phyloP scores from a whole-genome alignment of 2,888 invertebrate species.

The Endotricha flammealis region DNA sequence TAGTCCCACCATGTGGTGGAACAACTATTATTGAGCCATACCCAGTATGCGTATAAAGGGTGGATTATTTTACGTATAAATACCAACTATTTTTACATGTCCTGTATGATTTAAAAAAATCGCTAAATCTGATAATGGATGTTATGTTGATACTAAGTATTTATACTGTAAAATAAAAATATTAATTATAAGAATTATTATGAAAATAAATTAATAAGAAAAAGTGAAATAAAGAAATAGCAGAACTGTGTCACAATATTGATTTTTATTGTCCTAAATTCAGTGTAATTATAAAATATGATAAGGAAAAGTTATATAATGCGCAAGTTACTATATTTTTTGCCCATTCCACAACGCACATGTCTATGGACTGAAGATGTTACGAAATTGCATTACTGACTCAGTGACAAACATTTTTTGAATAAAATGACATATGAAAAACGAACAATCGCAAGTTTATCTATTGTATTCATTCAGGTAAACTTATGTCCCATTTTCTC shows the following conservation, averaged over 20 bases:
- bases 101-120: neutral
- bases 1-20: neutral
- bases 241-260: constrained; percentile 3
- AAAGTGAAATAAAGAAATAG: constrained; percentile 7
- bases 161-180: neutral
- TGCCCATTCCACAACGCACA: constrained; percentile 3
- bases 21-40: neutral
- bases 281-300: neutral
- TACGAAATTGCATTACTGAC: no score
- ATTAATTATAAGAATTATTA: constrained; percentile 6
- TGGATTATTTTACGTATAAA: no score
- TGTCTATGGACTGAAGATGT: constrained; percentile 2
- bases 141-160: neutral
- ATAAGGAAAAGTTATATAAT: constrained; percentile 9
- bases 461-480: no score
- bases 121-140: constrained; percentile 1
- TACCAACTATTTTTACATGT: constrained; percentile 1
- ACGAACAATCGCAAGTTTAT: no score
- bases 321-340: constrained; percentile 3
- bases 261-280: constrained; percentile 1
- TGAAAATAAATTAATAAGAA: neutral
- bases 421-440: neutral
- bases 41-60: no score
- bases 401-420: no score
- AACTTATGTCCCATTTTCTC: no score